Evolutionary conservation across 2,113 vertebrate genomes (phyloP), one percentile per base, ranked within the genome.

Genomic region (Tupaia tana): DNA sequence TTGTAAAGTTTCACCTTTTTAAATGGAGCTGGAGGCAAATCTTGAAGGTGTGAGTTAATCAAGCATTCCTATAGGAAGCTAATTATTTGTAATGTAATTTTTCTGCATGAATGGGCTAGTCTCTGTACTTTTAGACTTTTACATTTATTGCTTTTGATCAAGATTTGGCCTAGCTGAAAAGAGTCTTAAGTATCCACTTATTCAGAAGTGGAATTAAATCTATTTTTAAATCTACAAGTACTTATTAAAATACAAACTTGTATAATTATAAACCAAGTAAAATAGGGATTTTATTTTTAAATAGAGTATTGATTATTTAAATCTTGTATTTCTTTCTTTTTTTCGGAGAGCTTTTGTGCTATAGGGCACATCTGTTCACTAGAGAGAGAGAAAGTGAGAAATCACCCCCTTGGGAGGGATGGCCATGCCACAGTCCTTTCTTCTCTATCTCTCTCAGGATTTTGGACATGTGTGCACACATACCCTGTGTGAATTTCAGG

Each of bases 181-280:
- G 61, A 73, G 52, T 81, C 18, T 66, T n/a, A 69, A 69, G 11
- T 20, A 79, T 59, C 90, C 34, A 22, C 9, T 61, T 61, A 5
- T 77, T 14, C 22, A 71, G 7, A 54, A 61, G 20, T n/a, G 13
- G 66, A 75, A 80, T 71, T 75, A 84, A 93, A 80, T 91, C 73
- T 31, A 92, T 67, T 89, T 95, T 94, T 67, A 70, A 87, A 58
- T 93, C 66, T 80, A 52, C 31, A 77, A 58, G 8, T 78, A 87
- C 1, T 77, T 83, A 52, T 43, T 52, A 75, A 71, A 71, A 71
- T 81, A 7, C 20, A 14, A 66, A 15, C 19, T 56, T 75, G 34
- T 79, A 2, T 59, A 18, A 85, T 80, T 63, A 67, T 29, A 56
- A 84, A 54, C 2, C 43, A 85, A 74, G 3, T 89, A 64, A 91